Evolutionary conservation across 2,888 invertebrate genomes (phyloP).

Genomic region (Spodoptera littoralis): DNA sequence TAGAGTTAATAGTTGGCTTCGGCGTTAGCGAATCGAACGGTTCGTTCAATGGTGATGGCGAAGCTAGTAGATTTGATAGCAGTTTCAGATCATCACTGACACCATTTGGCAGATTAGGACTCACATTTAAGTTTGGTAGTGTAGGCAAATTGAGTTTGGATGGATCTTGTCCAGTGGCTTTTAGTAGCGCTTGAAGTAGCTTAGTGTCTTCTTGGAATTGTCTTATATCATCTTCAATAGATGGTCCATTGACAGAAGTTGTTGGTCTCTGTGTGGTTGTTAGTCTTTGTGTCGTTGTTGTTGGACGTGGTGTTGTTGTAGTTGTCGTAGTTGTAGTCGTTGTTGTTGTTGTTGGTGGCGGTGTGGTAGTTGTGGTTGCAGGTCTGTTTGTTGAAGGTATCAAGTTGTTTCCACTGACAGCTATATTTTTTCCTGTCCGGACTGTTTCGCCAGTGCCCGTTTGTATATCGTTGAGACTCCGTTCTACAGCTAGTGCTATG

Average conservation of each 20-base stretch:
- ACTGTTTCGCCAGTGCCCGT: conserved; percentile 67
- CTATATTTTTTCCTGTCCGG: conserved; percentile 73
- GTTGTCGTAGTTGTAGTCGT: conserved; percentile 60
- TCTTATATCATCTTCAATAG: conserved; percentile 84
- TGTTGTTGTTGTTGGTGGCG: conserved; percentile 67
- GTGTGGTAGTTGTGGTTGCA: conserved; percentile 63
- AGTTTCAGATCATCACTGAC: conserved; percentile 73
- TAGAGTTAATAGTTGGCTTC: conserved; percentile 62
- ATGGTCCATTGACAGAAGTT: conserved; percentile 66
- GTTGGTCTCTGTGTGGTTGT: conserved; percentile 71
- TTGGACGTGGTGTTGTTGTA: conserved; percentile 66
- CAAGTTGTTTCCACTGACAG: conserved; percentile 66
- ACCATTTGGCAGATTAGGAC: conserved; percentile 67
- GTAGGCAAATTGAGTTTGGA: conserved; percentile 83
- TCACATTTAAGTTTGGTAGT: conserved; percentile 76
- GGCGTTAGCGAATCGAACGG: conserved; percentile 76
- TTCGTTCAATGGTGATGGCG: conserved; percentile 78
- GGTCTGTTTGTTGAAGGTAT: conserved; percentile 64
- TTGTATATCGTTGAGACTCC: conserved; percentile 83
- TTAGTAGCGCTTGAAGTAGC: conserved; percentile 81
- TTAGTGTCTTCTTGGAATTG: conserved; percentile 86
- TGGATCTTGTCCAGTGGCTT: conserved; percentile 85
- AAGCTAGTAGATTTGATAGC: conserved; percentile 77
- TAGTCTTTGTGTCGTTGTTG: conserved; percentile 62
- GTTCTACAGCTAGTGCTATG: conserved; percentile 87